phyloP scores from a whole-genome alignment of 2,797 vertebrate genomes.

The Aythya fuligula region DNA sequence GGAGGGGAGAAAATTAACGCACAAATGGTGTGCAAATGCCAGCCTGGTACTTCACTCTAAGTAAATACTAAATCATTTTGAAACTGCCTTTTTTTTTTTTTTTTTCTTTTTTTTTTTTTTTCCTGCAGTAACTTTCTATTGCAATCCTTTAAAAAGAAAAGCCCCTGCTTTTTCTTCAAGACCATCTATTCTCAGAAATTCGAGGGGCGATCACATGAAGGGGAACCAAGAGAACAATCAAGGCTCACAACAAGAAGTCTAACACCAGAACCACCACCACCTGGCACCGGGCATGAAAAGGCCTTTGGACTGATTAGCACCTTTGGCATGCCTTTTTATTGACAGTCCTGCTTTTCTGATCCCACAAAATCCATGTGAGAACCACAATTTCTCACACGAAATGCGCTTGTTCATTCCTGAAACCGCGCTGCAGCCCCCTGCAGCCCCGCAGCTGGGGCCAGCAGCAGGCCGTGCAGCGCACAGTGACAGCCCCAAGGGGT shows the following conservation, averaged over 20 bases:
- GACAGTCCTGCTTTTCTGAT: not conserved
- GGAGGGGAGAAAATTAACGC: not conserved
- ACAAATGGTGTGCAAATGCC: not conserved
- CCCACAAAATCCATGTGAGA: no score
- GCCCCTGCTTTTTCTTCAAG: not conserved
- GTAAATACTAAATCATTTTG: not conserved
- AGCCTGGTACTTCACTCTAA: not conserved
- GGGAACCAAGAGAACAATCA: not conserved
- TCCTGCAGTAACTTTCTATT: not conserved
- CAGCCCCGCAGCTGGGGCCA: not conserved
- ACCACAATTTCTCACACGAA: not conserved
- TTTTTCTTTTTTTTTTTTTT: no score
- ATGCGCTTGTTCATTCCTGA: accelerated
- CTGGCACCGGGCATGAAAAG: not conserved
- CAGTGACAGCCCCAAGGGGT: no score
- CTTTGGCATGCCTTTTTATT: not conserved
- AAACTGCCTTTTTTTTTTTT: not conserved
- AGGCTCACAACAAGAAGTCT: not conserved
- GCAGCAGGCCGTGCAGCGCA: not conserved
- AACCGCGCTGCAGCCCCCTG: no score
- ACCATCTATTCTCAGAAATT: not conserved
- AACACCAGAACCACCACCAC: not conserved
- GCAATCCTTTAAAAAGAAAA: not conserved
- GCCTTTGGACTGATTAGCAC: not conserved
- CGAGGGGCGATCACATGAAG: not conserved